These are phyloP conservation scores for Arion vulgaris DNA, from an alignment of 1,140 invertebrate genomes.

Conservation along the genomic window DNA sequence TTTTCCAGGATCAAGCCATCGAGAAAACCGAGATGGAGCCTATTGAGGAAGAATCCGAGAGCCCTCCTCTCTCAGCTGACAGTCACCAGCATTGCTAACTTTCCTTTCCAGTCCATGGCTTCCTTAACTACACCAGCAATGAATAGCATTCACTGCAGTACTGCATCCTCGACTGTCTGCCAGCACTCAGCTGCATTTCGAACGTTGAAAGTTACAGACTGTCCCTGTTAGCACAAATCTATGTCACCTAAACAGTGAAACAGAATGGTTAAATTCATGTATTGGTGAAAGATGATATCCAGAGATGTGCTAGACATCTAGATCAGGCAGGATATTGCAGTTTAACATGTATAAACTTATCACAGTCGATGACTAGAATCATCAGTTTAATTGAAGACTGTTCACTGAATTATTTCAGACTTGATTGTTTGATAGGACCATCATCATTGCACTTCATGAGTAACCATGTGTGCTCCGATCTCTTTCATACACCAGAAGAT, in stretches of 20 bases:
- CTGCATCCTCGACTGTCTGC: neutral
- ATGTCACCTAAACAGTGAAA: neutral
- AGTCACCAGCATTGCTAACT: neutral
- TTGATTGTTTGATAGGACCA: no score
- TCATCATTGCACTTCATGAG: no score
- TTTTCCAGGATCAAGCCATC: slow-evolving; percentile 15
- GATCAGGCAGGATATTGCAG: no score
- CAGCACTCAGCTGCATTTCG: neutral
- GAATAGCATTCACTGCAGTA: neutral
- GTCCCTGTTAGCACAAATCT: neutral
- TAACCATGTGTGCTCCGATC: no score
- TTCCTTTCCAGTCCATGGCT: slow-evolving; percentile 25
- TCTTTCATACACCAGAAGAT: no score
- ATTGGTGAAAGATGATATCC: no score
- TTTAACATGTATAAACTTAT: no score
- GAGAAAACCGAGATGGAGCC: slow-evolving; percentile 63
- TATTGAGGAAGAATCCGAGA: slow-evolving; percentile 64
- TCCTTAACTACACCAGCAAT: slow-evolving; percentile 1
- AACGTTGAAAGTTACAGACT: neutral
- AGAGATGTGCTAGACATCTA: neutral
- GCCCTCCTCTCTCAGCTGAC: slow-evolving; percentile 42
- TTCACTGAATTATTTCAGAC: no score
- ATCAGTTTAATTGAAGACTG: no score
- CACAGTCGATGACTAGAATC: no score
- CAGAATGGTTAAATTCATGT: neutral